These are phyloP conservation scores for Ceratina calcarata DNA, from an alignment of 1,140 invertebrate genomes.

Conservation along the genomic window DNA sequence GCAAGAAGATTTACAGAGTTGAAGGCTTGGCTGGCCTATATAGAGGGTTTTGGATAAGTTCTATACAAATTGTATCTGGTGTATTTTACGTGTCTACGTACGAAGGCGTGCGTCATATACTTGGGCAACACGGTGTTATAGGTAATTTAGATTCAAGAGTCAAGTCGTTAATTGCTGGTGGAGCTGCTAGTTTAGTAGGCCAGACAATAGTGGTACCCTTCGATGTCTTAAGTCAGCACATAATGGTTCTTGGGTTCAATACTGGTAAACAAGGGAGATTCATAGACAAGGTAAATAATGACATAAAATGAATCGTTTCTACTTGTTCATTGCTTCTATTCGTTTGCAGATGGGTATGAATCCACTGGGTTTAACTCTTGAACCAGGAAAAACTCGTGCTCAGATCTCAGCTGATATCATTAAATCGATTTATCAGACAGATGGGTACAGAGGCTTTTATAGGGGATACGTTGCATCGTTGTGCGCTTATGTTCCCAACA, in stretches of 20 bases:
- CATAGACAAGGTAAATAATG: conserved; percentile 70
- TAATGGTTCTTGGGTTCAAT: conserved; percentile 94
- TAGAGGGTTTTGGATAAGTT: conserved; percentile 96
- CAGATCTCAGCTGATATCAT: conserved; percentile 87
- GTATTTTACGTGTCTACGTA: conserved; percentile 98
- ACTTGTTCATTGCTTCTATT: not conserved
- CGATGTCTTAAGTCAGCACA: conserved; percentile 97
- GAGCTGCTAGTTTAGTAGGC: conserved; percentile 93
- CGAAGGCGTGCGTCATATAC: conserved; percentile 92
- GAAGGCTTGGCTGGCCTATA: conserved; percentile 95
- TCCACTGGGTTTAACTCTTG: conserved; percentile 84
- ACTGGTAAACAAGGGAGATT: conserved; percentile 80
- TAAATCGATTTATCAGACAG: conserved; percentile 86
- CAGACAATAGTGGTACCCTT: conserved; percentile 98
- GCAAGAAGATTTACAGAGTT: conserved; percentile 91
- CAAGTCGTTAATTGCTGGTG: conserved; percentile 90
- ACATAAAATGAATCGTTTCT: not conserved
- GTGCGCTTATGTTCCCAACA: conserved; percentile 96
- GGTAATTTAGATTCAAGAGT: conserved; percentile 82
- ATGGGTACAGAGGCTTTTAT: conserved; percentile 95
- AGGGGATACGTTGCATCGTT: conserved; percentile 95
- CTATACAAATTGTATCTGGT: conserved; percentile 91
- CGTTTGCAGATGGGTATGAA: conserved; percentile 83
- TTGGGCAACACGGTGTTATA: conserved; percentile 82
- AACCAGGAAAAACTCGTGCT: conserved; percentile 82